Evolutionary conservation across 2,113 vertebrate genomes (phyloP), one percentile per base, ranked within the genome.

Genomic region (Xiphophorus couchianus): DNA sequence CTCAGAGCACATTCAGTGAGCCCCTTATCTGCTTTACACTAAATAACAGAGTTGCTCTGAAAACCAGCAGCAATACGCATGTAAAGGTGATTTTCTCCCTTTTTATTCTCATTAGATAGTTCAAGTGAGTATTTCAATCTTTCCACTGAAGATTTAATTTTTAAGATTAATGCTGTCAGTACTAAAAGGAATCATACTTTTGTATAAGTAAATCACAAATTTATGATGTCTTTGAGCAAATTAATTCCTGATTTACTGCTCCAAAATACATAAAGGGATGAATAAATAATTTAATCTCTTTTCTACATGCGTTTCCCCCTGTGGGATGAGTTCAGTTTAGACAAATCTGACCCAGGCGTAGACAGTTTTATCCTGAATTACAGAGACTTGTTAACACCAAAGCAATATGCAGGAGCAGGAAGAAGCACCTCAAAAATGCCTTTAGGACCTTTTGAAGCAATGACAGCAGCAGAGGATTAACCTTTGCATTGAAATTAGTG

Each of bases 21-120:
- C 8, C n/a, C 31, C 71, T 85, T 85, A 86, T 90, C 75, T 78
- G 25, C 68, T 54, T 22, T 66, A 73, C 31, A 58, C 42, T 2
- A 29, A 48, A 31, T 37, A 74, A 33, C 10, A 63, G 71, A 64
- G 25, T 11, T 31, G 29, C 28, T 33, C 0, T 22, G 37, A 35
- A 4, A 71, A 60, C 73, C 19, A 76, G 35, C 25, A 62, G 48
- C 44, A 66, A 31, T 66, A 35, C 29, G 48, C 35, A 42, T 73
- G 9, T 30, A 29, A 63, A 71, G 62, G 33, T 73, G 58, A 14
- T 44, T 64, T 74, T 70, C 29, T 60, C 31, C 37, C 22, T 3
- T 77, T 81, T 44, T 51, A 5, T 73, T 48, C 71, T 3, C 14
- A 63, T 8, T 1, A 29, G 3, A 48, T 17, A 31, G 14, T 65